Percentiles rank a stretch among this genome's conserved stretches.
Evolutionary conservation across 2,797 vertebrate genomes (phyloP).

Genomic region (Anguilla marmorata): DNA sequence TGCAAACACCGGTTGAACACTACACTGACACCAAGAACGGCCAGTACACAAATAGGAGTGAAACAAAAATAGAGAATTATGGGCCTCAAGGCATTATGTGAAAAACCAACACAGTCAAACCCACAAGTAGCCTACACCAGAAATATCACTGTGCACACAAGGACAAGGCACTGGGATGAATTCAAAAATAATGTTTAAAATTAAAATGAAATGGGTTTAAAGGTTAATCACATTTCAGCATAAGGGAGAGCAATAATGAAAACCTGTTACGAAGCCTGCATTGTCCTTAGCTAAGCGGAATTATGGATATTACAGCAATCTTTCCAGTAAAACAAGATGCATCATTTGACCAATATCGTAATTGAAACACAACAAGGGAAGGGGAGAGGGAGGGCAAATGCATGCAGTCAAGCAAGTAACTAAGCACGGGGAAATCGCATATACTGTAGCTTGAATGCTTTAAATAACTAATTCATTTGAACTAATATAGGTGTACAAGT

Average conservation of each 20-base stretch:
- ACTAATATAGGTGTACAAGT: constrained; percentile 40
- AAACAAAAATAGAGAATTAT: too few relatives aligned
- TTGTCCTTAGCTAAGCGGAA: constrained; percentile 27
- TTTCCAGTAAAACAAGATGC: constrained; percentile 22
- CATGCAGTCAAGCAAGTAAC: neutral
- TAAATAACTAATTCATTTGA: constrained; percentile 45
- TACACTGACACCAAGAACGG: too few relatives aligned
- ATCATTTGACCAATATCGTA: constrained; percentile 31
- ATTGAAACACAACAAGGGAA: constrained; percentile 29
- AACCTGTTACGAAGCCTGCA: constrained; percentile 17
- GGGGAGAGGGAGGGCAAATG: constrained; percentile 1
- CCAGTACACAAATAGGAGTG: too few relatives aligned
- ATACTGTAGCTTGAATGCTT: constrained; percentile 24
- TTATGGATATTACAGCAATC: constrained; percentile 23
- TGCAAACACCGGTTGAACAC: too few relatives aligned
- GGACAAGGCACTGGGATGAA: neutral
- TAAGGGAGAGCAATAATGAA: constrained; percentile 24
- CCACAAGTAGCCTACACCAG: neutral
- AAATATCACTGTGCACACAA: neutral
- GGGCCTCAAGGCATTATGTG: too few relatives aligned
- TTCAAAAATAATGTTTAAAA: neutral
- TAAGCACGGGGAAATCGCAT: constrained; percentile 33
- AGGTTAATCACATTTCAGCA: constrained; percentile 30
- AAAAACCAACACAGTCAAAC: neutral
- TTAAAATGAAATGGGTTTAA: neutral